These are phyloP conservation scores for Mus minutoides DNA, from an alignment of 2,797 vertebrate species.

Conservation along the genomic window DNA sequence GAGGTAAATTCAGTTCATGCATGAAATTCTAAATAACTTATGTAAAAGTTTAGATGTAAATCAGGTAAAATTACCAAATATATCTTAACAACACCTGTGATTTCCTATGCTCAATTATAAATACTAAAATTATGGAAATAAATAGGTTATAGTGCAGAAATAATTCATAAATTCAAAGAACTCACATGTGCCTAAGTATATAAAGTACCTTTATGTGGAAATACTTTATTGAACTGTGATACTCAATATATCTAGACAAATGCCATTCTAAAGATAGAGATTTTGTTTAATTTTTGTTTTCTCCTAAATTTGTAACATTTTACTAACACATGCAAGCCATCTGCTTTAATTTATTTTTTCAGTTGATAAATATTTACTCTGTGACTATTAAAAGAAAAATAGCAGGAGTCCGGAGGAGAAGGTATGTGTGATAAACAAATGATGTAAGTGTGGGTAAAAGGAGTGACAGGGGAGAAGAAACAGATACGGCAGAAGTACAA, in stretches of 20 bases:
- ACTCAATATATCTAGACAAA: neutral
- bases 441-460: neutral
- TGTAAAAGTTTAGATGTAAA: neutral
- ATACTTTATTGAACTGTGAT: neutral
- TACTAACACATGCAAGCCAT: neutral
- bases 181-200: too few species aligned
- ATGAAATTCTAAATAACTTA: neutral
- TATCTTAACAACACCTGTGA: neutral
- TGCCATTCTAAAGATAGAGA: neutral
- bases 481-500: neutral
- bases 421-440: neutral
- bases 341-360: neutral
- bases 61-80: constrained; percentile 3
- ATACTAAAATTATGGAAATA: neutral
- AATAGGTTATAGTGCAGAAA: neutral
- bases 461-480: too few species aligned
- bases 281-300: neutral
- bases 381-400: neutral
- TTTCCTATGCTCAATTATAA: neutral
- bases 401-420: neutral
- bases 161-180: neutral
- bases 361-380: neutral
- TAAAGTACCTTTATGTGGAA: neutral
- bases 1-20: neutral
- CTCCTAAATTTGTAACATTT: neutral